phyloP scores from a whole-genome alignment of 2,113 vertebrate species.

The Grammomys dolichurus region DNA sequence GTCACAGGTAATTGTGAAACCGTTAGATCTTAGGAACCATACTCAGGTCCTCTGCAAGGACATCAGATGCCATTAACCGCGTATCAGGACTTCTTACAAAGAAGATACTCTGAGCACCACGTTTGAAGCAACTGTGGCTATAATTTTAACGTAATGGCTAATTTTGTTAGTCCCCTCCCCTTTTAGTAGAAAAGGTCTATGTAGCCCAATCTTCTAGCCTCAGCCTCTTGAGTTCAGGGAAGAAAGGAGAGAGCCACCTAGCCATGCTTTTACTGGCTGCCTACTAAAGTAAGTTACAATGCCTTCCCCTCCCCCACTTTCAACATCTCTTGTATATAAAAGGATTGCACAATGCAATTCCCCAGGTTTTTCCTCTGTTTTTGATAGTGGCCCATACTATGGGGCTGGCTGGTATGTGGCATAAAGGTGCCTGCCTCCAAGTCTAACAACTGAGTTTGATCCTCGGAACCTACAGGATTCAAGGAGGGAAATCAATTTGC shows the following conservation, averaged over 20 bases:
- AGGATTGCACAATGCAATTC: neutral
- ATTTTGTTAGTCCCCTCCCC: neutral
- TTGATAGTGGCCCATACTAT: neutral
- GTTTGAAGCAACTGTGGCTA: neutral
- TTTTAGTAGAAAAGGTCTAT: neutral
- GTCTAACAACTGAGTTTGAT: neutral
- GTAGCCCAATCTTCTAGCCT: neutral
- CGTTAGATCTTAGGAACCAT: neutral
- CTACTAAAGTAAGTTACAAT: neutral
- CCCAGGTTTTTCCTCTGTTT: neutral
- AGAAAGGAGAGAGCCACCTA: neutral
- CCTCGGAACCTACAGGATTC: neutral
- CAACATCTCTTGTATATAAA: neutral
- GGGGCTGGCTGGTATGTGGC: neutral
- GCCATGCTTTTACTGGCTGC: neutral
- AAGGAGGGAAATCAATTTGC: neutral
- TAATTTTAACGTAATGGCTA: no score
- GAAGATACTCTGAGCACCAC: neutral
- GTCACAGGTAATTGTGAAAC: neutral
- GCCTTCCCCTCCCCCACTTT: neutral
- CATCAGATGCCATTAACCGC: no score
- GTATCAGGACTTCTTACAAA: neutral
- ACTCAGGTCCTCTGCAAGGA: neutral
- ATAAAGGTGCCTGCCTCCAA: neutral
- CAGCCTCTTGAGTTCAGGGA: neutral